Base-by-base conservation (phyloP, 2,113 vertebrate species). In the Prionailurus bengalensis region DNA sequence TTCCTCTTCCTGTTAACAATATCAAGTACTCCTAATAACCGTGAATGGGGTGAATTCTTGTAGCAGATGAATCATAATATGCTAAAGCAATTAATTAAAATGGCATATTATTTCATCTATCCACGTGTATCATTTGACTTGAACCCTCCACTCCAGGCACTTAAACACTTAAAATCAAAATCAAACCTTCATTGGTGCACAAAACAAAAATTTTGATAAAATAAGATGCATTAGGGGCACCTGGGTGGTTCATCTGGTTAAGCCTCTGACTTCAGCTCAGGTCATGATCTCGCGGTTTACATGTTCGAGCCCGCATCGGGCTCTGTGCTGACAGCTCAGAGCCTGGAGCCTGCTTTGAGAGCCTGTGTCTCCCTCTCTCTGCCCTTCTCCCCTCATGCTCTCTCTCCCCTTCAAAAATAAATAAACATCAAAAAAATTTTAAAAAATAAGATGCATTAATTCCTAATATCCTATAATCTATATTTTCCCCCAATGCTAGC, bases 51-150 rank as follows among this genome's bases (percentile, higher is more conserved):
- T 84, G 25, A 81, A 63, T 55, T 70, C 31, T 66, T 93, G 15
- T 85, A 17, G 45, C 33, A 66, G 36, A 45, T 63, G 51, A 63
- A 71, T 83, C 29, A 61, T 36, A 76, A 45, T n/a, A 45, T 33
- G n/a, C 45, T 71, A 80, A 14, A 91, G 15, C 58, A 76, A 83
- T 70, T 89, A 93, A 51, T 84, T 66, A 96, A 94, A 91, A 53
- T 1, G 78, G 2, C 12, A 6, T 58, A 4, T 16, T 58, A 88
- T 51, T 89, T 92, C 66, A 45, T 79, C 10, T 76, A 39, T n/a
- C 5, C 1, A 63, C 21, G 55, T 39, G 13, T 45, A 29, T 25
- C 71, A 23, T 65, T 82, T 73, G 55, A 82, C 21, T 55, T 93
- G 74, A 42, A 82, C 3, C 25, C n/a, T 83, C 10, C 15, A 55